A percentile compares a stretch with the other conserved stretches of the same genome.
These are phyloP conservation scores for Lumbricus terrestris DNA, from an alignment of 2,888 invertebrate species.

Conservation along the genomic window DNA sequence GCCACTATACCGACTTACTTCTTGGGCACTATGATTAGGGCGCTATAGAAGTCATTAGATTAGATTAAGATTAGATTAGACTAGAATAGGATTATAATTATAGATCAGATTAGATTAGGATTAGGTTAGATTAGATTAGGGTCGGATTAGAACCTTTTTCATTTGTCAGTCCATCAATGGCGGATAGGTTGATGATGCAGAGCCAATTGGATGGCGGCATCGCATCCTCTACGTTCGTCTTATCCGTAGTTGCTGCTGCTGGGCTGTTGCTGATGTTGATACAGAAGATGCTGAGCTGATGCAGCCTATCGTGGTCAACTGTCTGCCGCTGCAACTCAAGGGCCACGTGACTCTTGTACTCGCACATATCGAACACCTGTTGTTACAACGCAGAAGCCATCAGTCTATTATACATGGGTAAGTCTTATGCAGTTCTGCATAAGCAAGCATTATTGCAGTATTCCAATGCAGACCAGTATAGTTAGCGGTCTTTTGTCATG, in stretches of 20 bases:
- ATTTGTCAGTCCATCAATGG: neutral
- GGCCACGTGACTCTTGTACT: constrained; percentile 67
- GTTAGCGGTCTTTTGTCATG: no score
- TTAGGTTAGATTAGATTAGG: no score
- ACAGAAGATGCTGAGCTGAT: constrained; percentile 88
- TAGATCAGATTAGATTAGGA: no score
- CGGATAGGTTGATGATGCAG: neutral
- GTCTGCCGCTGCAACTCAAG: constrained; percentile 74
- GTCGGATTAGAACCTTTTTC: neutral
- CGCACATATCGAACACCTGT: constrained; percentile 60
- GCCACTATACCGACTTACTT: no score
- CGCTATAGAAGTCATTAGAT: no score
- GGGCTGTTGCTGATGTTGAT: constrained; percentile 69
- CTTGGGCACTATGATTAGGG: no score
- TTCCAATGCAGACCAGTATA: no score
- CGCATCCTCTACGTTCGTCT: neutral
- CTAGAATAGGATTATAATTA: no score
- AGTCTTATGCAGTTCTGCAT: no score
- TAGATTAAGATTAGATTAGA: no score
- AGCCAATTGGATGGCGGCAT: neutral
- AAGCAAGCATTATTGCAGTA: no score
- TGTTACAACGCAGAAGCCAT: neutral
- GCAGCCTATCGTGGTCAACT: constrained; percentile 83
- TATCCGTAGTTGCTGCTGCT: neutral
- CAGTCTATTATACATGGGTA: no score